Conservation (phyloP, 2,113 vertebrate genomes). For the Cettia cetti region DNA sequence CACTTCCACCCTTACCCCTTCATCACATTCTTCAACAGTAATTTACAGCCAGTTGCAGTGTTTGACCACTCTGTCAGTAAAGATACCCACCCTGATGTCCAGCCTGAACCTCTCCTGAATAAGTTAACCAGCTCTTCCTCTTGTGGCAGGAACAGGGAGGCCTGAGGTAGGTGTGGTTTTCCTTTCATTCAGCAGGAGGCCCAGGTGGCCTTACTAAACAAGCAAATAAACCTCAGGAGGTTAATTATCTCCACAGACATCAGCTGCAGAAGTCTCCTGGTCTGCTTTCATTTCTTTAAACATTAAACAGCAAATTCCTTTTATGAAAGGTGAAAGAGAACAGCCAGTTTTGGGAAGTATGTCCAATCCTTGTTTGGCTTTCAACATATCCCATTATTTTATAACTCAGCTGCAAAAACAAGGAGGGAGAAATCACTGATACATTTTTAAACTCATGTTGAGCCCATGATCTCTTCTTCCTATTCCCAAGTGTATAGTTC, state of each 20-base stretch:
- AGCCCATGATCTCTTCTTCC: neutral
- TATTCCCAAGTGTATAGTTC: neutral
- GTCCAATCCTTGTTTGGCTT: neutral
- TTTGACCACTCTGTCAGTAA: neutral
- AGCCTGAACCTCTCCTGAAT: neutral
- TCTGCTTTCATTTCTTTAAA: neutral
- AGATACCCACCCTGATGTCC: neutral
- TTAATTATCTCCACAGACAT: neutral
- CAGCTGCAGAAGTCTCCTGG: neutral
- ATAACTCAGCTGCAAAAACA: neutral
- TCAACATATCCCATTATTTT: neutral
- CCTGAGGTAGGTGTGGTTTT: neutral
- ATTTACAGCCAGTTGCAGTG: neutral
- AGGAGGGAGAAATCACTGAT: neutral
- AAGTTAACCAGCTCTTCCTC: neutral
- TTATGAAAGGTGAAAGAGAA: neutral
- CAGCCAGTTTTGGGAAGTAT: neutral
- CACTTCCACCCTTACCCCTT: neutral
- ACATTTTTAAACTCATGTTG: neutral
- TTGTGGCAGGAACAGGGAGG: fast-evolving
- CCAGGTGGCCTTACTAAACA: neutral
- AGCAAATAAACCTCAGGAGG: neutral
- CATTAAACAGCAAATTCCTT: neutral
- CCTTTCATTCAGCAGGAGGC: neutral
- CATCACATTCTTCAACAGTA: neutral